Evolutionary conservation across 2,888 invertebrate genomes (phyloP).

Genomic region (Parnassius glacialis): DNA sequence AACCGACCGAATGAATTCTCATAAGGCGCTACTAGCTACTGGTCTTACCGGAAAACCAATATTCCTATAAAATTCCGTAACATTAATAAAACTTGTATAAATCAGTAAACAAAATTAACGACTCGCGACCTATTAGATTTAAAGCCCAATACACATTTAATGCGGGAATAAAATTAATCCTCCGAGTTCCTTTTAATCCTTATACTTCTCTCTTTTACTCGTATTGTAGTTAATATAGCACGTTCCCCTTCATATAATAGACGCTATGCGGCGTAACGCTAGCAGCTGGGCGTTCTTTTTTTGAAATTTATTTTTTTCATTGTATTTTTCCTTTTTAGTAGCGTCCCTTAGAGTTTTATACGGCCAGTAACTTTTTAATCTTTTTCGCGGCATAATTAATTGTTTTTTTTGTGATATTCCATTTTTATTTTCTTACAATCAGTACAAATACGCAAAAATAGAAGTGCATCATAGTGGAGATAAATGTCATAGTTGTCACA

Average conservation of each 20-base stretch:
- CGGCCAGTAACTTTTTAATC: slow-evolving; percentile 72
- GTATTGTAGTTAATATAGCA: slow-evolving; percentile 15
- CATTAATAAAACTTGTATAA: slow-evolving; percentile 43
- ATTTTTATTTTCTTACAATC: slow-evolving; percentile 22
- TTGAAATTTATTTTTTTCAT: slow-evolving; percentile 56
- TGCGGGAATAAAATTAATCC: slow-evolving; percentile 72
- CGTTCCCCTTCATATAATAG: slow-evolving; percentile 51
- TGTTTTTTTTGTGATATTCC: slow-evolving; percentile 42
- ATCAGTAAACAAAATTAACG: slow-evolving; percentile 61
- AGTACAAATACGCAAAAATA: background rate
- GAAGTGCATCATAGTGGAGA: background rate
- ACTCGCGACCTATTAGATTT: slow-evolving; percentile 59
- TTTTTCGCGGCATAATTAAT: slow-evolving; percentile 54
- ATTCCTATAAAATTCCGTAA: slow-evolving; percentile 29
- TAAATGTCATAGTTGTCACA: too few species aligned
- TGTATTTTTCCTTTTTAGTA: slow-evolving; percentile 64
- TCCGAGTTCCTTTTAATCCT: slow-evolving; percentile 63
- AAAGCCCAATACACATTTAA: slow-evolving; percentile 61
- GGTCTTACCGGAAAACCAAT: slow-evolving; percentile 21
- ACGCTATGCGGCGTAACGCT: slow-evolving; percentile 57
- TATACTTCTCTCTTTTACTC: slow-evolving; percentile 51
- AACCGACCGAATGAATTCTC: slow-evolving; percentile 13
- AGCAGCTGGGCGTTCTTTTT: slow-evolving; percentile 75
- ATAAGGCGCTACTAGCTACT: slow-evolving; percentile 15
- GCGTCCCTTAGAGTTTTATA: slow-evolving; percentile 66